A percentile compares a stretch with the other conserved stretches of the same genome.
These are phyloP conservation scores for Odontocolon sp. DNA, from an alignment of 2,888 invertebrate genomes.

Conservation along the genomic window DNA sequence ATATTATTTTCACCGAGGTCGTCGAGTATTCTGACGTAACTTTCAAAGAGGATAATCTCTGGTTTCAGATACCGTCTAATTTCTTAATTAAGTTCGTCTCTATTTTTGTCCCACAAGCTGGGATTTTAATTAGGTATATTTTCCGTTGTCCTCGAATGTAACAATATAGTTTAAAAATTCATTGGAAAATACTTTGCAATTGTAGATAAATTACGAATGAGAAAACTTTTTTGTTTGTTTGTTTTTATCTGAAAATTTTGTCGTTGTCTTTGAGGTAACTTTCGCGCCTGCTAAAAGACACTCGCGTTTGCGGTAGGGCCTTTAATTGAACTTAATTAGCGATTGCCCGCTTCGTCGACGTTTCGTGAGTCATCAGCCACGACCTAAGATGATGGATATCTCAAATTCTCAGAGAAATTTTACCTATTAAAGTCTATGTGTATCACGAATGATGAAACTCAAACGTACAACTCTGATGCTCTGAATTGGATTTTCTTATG, in stretches of 20 bases:
- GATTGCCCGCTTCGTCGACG: conserved; percentile 66
- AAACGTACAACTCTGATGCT: no score
- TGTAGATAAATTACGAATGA: background rate
- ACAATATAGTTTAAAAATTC: conserved; percentile 9
- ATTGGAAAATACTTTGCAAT: background rate
- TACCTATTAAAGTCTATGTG: no score
- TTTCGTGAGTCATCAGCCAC: conserved; percentile 66
- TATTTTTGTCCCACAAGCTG: background rate
- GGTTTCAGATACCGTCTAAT: conserved; percentile 50
- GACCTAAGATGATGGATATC: conserved; percentile 45
- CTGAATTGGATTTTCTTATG: no score
- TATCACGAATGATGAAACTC: no score
- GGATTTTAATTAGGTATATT: background rate
- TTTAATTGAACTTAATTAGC: conserved; percentile 77
- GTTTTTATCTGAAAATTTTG: conserved; percentile 18
- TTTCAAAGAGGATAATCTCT: conserved; percentile 33
- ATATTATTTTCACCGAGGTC: no score
- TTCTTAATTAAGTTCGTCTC: conserved; percentile 59
- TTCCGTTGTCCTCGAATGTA: background rate
- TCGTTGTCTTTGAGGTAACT: conserved; percentile 14
- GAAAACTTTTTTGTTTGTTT: background rate
- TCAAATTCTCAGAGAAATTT: conserved; percentile 45
- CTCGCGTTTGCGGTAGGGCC: conserved; percentile 65
- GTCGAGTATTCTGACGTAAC: conserved; percentile 36
- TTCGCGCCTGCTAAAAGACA: conserved; percentile 53